phyloP scores from a whole-genome alignment of 92 coral and sea anemone species.

The Zoanthus solanderi region DNA sequence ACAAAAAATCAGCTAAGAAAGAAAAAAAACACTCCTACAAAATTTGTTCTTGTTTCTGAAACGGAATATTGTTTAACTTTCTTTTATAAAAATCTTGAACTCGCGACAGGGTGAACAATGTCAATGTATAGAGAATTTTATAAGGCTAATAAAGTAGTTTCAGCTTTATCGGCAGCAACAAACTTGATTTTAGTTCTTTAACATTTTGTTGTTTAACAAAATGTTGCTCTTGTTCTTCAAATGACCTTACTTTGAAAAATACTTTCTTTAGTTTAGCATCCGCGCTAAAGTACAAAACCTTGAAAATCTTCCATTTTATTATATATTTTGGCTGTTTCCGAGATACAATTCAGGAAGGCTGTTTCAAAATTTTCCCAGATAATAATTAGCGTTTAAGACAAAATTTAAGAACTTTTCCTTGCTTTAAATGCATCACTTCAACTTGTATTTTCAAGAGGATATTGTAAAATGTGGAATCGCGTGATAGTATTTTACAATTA shows the following conservation, averaged over 20 bases:
- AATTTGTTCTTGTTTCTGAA: too few species aligned
- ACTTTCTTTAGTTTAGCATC: too few species aligned
- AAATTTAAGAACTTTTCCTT: neutral
- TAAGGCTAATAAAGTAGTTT: neutral
- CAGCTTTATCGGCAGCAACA: neutral
- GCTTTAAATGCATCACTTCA: neutral
- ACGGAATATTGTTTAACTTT: too few species aligned
- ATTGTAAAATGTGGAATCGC: neutral
- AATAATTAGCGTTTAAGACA: neutral
- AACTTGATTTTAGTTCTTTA: too few species aligned
- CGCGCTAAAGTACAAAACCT: too few species aligned
- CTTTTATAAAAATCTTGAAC: too few species aligned
- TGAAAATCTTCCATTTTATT: too few species aligned
- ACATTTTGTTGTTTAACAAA: neutral
- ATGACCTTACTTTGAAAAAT: neutral
- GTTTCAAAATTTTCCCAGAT: neutral
- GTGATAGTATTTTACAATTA: neutral
- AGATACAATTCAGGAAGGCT: too few species aligned
- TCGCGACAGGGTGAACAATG: too few species aligned
- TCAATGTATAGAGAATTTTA: neutral
- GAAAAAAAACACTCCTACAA: neutral
- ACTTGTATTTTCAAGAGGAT: neutral
- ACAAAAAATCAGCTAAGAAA: neutral
- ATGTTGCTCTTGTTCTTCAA: neutral
- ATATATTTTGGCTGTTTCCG: too few species aligned